Conservation (phyloP, 2,888 invertebrate species). For the Amblyjoppa proteus region DNA sequence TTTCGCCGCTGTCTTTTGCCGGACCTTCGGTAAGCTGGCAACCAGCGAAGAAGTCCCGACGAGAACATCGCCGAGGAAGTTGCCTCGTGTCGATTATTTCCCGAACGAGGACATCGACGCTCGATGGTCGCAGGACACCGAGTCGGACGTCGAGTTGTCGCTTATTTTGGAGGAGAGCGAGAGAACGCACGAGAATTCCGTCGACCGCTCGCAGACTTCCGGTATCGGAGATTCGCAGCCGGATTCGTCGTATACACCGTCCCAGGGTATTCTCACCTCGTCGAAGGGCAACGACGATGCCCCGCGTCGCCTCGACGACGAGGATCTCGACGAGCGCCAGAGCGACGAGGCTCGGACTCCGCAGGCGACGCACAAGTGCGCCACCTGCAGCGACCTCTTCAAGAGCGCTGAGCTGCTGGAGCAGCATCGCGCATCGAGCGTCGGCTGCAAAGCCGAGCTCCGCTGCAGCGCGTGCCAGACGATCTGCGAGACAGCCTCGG, state of each 20-base stretch:
- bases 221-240: background rate
- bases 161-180: slow-evolving; percentile 36
- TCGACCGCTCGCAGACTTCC: background rate
- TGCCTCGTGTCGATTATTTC: background rate
- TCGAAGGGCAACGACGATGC: background rate
- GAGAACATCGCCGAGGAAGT: background rate
- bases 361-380: slow-evolving; percentile 53
- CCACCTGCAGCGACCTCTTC: slow-evolving; percentile 58
- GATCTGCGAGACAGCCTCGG: background rate
- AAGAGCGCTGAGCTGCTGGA: slow-evolving; percentile 23
- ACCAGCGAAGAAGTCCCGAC: background rate
- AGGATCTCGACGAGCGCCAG: slow-evolving; percentile 21
- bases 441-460: background rate
- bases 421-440: slow-evolving; percentile 52
- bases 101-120: background rate
- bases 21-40: background rate
- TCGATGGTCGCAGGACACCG: background rate
- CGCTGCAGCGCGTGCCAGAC: slow-evolving; percentile 1
- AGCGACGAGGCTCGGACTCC: background rate
- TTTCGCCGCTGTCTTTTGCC: background rate
- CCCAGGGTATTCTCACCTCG: slow-evolving; percentile 11
- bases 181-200: background rate
- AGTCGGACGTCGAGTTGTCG: slow-evolving; percentile 34
- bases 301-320: background rate
- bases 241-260: background rate